Percentiles rank a stretch among this genome's conserved stretches.
Evolutionary conservation across 2,797 vertebrate species (phyloP).

Genomic region (Girardinus metallicus): DNA sequence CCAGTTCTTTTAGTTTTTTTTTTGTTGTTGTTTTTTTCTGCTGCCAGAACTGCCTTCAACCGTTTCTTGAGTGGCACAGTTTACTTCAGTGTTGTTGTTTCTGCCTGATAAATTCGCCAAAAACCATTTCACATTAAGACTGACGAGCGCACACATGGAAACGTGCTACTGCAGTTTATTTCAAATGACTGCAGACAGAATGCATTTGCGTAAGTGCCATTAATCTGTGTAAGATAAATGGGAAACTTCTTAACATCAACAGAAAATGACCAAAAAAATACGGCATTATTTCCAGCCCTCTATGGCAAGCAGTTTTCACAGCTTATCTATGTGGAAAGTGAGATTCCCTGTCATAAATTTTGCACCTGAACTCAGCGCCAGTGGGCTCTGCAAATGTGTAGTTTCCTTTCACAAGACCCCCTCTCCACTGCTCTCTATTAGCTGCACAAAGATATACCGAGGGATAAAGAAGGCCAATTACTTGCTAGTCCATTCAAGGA

Average conservation of each 20-base stretch:
- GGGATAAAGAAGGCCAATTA: slow-evolving; percentile 37
- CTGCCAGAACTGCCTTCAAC: slow-evolving; percentile 51
- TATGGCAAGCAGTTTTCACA: not conserved
- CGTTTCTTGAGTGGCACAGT: slow-evolving; percentile 33
- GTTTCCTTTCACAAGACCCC: slow-evolving; percentile 41
- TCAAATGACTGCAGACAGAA: too few species aligned
- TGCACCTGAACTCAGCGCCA: slow-evolving; percentile 11
- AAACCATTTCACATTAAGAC: slow-evolving; percentile 5
- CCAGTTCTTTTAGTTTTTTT: slow-evolving; percentile 38
- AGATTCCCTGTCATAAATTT: slow-evolving; percentile 41
- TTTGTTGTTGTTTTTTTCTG: slow-evolving; percentile 41
- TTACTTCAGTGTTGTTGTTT: slow-evolving; percentile 22
- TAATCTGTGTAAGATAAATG: not conserved
- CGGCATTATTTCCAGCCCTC: not conserved
- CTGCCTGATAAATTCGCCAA: slow-evolving; percentile 15
- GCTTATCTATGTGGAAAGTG: not conserved
- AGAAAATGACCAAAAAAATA: not conserved
- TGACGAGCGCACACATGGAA: not conserved
- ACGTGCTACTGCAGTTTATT: not conserved
- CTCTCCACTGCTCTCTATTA: slow-evolving; percentile 17
- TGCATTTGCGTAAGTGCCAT: not conserved
- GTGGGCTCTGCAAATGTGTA: slow-evolving; percentile 44
- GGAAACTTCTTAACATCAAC: not conserved
- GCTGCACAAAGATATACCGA: slow-evolving; percentile 42
- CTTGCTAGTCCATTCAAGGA: not conserved